Evolutionary conservation across 2,888 invertebrate species (phyloP).

Genomic region (Agrotis puta): DNA sequence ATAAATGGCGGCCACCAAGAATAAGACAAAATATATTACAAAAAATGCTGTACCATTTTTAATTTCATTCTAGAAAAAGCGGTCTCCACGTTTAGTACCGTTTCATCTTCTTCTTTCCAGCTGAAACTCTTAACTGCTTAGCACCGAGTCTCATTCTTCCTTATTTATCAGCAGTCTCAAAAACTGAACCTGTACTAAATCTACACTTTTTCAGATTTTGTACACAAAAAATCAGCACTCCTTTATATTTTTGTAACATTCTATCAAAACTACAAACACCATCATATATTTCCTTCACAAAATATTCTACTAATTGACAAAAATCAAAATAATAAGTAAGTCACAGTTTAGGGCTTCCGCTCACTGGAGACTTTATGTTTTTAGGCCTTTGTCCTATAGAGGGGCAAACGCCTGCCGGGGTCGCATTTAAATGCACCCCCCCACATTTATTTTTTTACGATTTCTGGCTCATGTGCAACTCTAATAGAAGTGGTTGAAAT

Average conservation of each 20-base stretch:
- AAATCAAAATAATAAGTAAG: not conserved
- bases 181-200: constrained; percentile 13
- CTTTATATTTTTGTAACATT: constrained; percentile 3
- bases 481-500: no score
- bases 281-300: not conserved
- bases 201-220: constrained; percentile 1
- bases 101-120: constrained; percentile 28
- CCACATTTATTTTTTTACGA: no score
- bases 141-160: not conserved
- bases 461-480: no score
- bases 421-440: no score
- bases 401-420: no score
- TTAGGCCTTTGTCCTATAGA: no score
- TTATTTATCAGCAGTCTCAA: not conserved
- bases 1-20: not conserved
- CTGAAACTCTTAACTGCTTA: constrained; percentile 36
- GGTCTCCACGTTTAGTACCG: not conserved
- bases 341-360: not conserved
- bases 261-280: not conserved
- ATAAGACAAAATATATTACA: not conserved
- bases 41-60: constrained; percentile 17
- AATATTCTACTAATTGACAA: not conserved
- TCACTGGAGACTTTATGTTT: no score
- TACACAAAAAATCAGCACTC: constrained; percentile 11
- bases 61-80: constrained; percentile 13